Evolutionary conservation across 2,888 invertebrate genomes (phyloP).

Genomic region (Dicroscelio sp.): DNA sequence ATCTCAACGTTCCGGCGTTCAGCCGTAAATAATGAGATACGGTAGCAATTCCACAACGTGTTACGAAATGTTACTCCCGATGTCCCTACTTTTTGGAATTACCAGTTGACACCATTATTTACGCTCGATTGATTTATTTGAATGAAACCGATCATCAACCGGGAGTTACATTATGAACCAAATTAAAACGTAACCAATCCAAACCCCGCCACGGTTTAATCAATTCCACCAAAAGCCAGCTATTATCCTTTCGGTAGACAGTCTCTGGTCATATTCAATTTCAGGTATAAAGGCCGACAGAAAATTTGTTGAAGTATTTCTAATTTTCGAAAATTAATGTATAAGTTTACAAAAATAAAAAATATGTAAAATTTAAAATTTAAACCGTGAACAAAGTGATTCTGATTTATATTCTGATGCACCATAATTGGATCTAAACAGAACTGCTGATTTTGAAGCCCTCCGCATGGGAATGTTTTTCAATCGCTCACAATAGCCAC

Average conservation of each 20-base stretch:
- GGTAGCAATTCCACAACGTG: slow-evolving; percentile 46
- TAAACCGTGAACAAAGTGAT: slow-evolving; percentile 23
- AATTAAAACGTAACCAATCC: slow-evolving; percentile 62
- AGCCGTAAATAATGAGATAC: slow-evolving; percentile 45
- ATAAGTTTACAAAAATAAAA: not conserved
- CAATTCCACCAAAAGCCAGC: slow-evolving; percentile 29
- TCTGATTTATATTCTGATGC: slow-evolving; percentile 30
- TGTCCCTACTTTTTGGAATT: not conserved
- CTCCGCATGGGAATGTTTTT: slow-evolving; percentile 55
- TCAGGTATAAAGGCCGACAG: too few species aligned
- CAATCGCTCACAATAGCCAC: slow-evolving; percentile 70
- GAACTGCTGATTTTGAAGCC: slow-evolving; percentile 46
- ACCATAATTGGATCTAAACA: too few species aligned
- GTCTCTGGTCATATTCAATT: too few species aligned
- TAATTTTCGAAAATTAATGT: slow-evolving; percentile 53
- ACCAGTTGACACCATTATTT: slow-evolving; percentile 61
- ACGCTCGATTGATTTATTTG: slow-evolving; percentile 58
- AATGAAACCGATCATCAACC: slow-evolving; percentile 44
- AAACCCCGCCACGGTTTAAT: slow-evolving; percentile 15
- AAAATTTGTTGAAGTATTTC: too few species aligned
- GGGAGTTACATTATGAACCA: slow-evolving; percentile 9
- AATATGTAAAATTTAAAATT: slow-evolving; percentile 16
- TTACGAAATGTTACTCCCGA: too few species aligned
- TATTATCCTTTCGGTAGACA: slow-evolving; percentile 41
- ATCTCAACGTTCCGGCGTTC: too few species aligned